Evolutionary conservation across 2,888 invertebrate species (phyloP), one percentile per base, ranked within the genome.

Genomic region (Azorinus chamasolen): DNA sequence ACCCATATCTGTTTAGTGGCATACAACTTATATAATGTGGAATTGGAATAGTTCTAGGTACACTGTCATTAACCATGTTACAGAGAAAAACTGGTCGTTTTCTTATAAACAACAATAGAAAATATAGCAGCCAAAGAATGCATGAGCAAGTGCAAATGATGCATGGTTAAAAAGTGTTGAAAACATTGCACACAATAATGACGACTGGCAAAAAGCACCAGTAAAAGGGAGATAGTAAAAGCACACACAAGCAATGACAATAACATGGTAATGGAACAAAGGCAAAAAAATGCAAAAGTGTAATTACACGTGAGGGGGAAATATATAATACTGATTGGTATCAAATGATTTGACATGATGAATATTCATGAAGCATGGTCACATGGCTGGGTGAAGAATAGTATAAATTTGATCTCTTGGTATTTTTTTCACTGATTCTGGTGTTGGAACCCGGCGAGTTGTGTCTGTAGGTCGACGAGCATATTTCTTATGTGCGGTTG

Each of bases 381-480:
- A 84, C 46, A 83, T 79, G 46, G 63, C 64, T 18, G 88, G 87
- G 70, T 88, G 88, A 20, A 89, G 80, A 55, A 88, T 86, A 48
- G 78, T 73, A 79, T 79, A 88, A 32, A 89, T 74, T 53, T 82
- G 80, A 59, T 88, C 87, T 70, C 89, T 76, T 50, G 79, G 81
- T 55, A 89, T 78, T 24, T 76, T 84, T 72, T 74, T 68, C 69
- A 88, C 54, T 24, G 85, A 79, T 22, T 79, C 82, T 51, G 89
- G 88, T 57, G 81, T 83, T 61, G 85, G 84, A 58, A 80, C 83
- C 63, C 80, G 79, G 20, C 65, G 51, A 39, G 64, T 63, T 43
- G 66, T 58, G 50, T 72, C 66, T 48, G 70, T 70, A 50, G 59
- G 69, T 18, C 57, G 69, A 10, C 70, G 73, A 16, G 59, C 62